Conservation (phyloP, 2,113 vertebrate genomes). For the Carollia perspicillata region DNA sequence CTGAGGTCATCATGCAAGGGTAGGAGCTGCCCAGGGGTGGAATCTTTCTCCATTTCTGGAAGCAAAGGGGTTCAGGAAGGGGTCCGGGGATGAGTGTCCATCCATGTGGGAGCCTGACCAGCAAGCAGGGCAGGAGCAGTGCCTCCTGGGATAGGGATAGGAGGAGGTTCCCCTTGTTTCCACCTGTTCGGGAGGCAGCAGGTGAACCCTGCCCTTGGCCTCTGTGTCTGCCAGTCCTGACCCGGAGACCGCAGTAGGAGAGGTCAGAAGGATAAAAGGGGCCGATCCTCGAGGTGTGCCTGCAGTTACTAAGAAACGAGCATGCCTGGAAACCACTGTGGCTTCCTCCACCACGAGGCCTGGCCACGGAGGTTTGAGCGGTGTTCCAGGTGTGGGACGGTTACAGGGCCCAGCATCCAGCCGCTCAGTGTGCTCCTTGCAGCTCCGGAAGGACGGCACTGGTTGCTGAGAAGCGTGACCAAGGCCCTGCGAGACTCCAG, state of each 20-base stretch:
- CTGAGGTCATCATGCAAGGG: neutral
- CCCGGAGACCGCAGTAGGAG: neutral
- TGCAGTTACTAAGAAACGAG: neutral
- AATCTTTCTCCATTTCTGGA: neutral
- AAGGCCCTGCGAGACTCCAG: neutral
- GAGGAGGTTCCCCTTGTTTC: neutral
- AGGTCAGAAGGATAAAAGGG: neutral
- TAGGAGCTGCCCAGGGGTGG: neutral
- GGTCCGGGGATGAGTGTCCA: neutral
- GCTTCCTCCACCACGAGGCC: neutral
- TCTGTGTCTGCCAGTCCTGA: neutral
- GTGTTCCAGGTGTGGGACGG: slow-evolving; percentile 11
- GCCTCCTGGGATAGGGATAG: fast-evolving
- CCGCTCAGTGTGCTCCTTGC: neutral
- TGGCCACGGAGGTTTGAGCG: neutral
- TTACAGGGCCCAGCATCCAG: neutral
- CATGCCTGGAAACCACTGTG: neutral
- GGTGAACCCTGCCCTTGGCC: neutral
- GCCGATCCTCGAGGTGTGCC: neutral
- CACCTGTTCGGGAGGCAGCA: neutral
- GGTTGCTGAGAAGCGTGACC: fast-evolving
- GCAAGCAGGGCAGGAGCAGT: neutral
- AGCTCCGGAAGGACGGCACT: neutral
- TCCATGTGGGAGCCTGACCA: neutral
- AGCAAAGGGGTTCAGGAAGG: neutral